Evolutionary conservation across 2,888 invertebrate species (phyloP), one percentile per base, ranked within the genome.

Genomic region (Desoria tigrina): DNA sequence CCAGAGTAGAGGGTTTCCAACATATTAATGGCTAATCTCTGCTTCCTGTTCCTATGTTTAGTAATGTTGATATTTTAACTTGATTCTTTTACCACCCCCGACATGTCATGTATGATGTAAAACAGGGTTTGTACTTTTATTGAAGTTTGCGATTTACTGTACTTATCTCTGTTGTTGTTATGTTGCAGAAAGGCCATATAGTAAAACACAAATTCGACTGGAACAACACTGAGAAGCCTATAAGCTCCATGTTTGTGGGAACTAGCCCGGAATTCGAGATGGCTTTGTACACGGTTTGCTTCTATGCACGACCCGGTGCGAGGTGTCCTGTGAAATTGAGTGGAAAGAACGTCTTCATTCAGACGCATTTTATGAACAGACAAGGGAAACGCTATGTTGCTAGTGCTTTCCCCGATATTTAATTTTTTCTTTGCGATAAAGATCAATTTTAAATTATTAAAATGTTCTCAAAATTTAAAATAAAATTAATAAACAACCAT

Each of bases 191-290:
- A 85, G 90, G 89, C 42, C 84, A 85, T 2, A 85, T 92, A 21
- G 58, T 91, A 28, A 90, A 90, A 79, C 80, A 86, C 49, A 89
- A 90, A 71, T 86, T 90, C 69, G 86, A 84, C 61, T 88, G 89
- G 79, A 85, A 87, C 77, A 86, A 86, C 1, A 81, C 85, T 1
- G 86, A 87, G 71, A 92, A 92, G 78, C 90, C 92, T 0, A 89
- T 90, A 0, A 88, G 88, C 59, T 84, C 86, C 0, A 84, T 92
- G 83, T 90, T 92, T 77, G 83, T 92, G 68, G 92, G 92, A 26
- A 90, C 90, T 1, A 92, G 92, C 60, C 95, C 95, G 0, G 95
- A 95, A 81, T 82, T 94, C 72, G 95, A 96, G 80, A 85, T 96
- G 81, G 90, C 94, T 0, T 80, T 95, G 2, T 95, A 93, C 79